Percentiles rank a stretch among this genome's conserved stretches.
Evolutionary conservation across 2,797 vertebrate genomes (phyloP).

Genomic region (Gymnothorax reevesii): DNA sequence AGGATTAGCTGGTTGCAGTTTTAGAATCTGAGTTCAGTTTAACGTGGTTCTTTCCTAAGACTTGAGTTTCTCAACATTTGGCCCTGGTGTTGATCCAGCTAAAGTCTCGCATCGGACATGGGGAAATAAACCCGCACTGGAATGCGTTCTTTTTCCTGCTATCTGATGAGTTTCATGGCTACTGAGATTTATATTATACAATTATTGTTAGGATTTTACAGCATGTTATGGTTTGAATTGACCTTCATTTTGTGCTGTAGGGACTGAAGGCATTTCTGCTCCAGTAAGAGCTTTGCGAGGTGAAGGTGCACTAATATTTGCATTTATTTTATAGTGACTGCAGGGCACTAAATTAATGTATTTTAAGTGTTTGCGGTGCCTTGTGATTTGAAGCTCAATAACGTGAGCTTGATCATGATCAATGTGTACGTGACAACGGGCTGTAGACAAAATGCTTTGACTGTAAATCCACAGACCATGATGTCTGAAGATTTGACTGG

Average conservation of each 20-base stretch:
- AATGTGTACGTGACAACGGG: neutral
- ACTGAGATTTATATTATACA: neutral
- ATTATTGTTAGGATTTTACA: neutral
- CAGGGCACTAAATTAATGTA: neutral
- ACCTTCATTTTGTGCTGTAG: neutral
- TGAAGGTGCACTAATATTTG: neutral
- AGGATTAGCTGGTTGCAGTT: neutral
- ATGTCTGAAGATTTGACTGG: neutral
- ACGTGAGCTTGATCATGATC: neutral
- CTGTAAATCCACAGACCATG: neutral
- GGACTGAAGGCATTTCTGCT: neutral
- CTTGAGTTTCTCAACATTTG: neutral
- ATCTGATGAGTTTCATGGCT: neutral
- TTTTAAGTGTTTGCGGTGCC: neutral
- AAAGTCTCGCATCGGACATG: neutral
- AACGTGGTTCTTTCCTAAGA: neutral
- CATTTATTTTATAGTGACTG: neutral
- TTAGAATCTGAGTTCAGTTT: neutral
- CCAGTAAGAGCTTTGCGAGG: neutral
- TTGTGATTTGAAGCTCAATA: neutral
- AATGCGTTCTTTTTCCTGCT: neutral
- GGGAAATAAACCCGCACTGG: neutral
- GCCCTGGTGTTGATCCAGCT: neutral
- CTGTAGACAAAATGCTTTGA: neutral
- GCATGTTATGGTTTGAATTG: neutral